phyloP scores from a whole-genome alignment of 2,888 invertebrate genomes.

The Sialis fuliginosa region DNA sequence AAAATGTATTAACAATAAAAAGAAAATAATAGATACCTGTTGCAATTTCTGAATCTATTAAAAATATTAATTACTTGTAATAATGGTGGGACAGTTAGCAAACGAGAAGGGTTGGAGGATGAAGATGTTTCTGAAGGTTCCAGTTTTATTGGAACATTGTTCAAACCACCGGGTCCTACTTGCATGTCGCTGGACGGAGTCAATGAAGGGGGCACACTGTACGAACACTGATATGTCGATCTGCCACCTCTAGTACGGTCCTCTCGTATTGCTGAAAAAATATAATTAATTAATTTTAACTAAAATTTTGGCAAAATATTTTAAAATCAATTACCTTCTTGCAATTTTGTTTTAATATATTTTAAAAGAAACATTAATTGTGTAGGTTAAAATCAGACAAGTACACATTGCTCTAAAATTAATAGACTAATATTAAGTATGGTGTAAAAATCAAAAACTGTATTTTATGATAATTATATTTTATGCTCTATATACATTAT shows the following conservation, averaged over 20 bases:
- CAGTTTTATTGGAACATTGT: conserved; percentile 27
- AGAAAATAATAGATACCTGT: not conserved
- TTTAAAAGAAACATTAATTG: too few species aligned
- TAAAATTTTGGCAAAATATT: too few species aligned
- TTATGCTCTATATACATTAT: too few species aligned
- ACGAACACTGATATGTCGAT: conserved; percentile 90
- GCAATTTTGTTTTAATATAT: too few species aligned
- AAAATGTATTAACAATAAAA: conserved; percentile 1
- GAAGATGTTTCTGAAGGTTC: conserved; percentile 31
- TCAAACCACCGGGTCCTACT: conserved; percentile 21
- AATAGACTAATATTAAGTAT: too few species aligned
- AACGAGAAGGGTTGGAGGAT: conserved; percentile 8
- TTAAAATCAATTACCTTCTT: too few species aligned
- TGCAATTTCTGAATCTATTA: not conserved
- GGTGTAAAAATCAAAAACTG: too few species aligned
- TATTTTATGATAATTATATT: too few species aligned
- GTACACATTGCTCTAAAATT: too few species aligned
- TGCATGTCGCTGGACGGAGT: conserved; percentile 28
- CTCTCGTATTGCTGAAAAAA: conserved; percentile 64
- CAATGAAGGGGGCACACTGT: conserved; percentile 58
- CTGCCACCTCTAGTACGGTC: conserved; percentile 90
- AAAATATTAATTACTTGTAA: conserved; percentile 35
- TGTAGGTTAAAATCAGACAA: too few species aligned
- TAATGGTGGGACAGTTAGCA: conserved; percentile 38
- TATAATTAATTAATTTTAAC: not conserved